Evolutionary conservation across 2,113 vertebrate species (phyloP).

Genomic region (Stigmatopora nigra): DNA sequence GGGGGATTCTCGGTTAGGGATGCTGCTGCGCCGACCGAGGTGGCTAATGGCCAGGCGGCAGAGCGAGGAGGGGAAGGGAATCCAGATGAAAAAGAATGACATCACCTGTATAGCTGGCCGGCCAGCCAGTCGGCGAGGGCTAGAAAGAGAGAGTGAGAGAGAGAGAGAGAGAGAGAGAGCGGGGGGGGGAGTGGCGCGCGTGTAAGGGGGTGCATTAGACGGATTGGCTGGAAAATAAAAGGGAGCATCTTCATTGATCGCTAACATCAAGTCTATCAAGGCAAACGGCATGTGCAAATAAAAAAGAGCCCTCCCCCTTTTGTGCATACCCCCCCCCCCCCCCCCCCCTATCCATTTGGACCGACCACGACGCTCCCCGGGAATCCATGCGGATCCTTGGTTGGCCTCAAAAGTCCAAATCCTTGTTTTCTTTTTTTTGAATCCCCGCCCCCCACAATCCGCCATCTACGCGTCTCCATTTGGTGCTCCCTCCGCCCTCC

Average conservation of each 20-base stretch:
- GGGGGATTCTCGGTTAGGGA: conserved; percentile 57
- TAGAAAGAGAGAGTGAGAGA: conserved; percentile 30
- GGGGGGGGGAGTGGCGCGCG: conserved; percentile 44
- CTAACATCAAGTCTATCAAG: conserved; percentile 62
- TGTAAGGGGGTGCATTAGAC: conserved; percentile 90
- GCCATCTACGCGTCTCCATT: not conserved
- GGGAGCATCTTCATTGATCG: conserved; percentile 80
- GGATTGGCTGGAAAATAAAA: conserved; percentile 75
- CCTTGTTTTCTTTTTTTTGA: not conserved
- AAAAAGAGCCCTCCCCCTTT: not conserved
- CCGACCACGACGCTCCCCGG: too few relatives aligned
- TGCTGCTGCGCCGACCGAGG: conserved; percentile 78
- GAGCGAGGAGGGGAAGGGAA: conserved; percentile 78
- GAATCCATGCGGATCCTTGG: too few relatives aligned
- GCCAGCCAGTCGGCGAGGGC: conserved; percentile 66
- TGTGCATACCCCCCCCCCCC: too few relatives aligned
- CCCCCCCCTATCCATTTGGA: too few relatives aligned
- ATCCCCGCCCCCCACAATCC: not conserved
- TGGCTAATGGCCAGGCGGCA: conserved; percentile 84
- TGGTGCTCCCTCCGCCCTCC: conserved; percentile 27
- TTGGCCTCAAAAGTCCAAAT: too few relatives aligned
- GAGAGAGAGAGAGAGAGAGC: conserved; percentile 71
- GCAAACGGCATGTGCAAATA: conserved; percentile 19
- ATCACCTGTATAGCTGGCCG: conserved; percentile 66
- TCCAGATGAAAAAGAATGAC: conserved; percentile 75